Evolutionary conservation across 2,797 vertebrate genomes (phyloP), one percentile per base, ranked within the genome.

Genomic region (Malacoraja senta): DNA sequence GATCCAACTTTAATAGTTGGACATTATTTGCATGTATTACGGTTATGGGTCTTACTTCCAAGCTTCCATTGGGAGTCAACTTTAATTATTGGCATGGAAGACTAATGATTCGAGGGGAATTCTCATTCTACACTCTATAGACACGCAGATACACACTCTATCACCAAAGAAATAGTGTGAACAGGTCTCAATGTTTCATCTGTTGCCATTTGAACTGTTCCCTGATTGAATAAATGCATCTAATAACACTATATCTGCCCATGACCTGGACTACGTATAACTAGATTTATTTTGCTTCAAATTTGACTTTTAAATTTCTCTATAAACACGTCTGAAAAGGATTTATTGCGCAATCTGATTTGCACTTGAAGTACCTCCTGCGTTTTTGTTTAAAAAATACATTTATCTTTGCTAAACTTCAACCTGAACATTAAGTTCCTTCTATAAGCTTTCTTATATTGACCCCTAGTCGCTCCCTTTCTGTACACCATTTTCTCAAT

Each of bases 401-500:
- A 61, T 84, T 84, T 12, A 68, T 17, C 17, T 17, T 35, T 88
- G 84, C 61, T 88, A 61, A 88, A 65, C 15, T 8, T 65, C 15
- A 88, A 68, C 84, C 32, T 65, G n/a, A 15, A 65, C 61, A 65
- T 8, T 84, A 29, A 61, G 24, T 7, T 61, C n/a, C 2, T 84
- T 88, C n/a, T 65, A 38, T n/a, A 88, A 88, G 0, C 21, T 3
- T 1, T 29, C 61, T 32, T 29, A 63, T n/a, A 83, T 63, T 88
- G 61, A 63, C 61, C 84, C 29, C 61, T 1, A 17, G 29, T n/a
- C 17, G n/a, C 8, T 88, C 61, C 29, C 84, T 88, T 88, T 88
- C 61, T 8, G n/a, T 32, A n/a, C 32, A 61, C 83, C 84, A 88
- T 88, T 88, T 88, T 65, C 84, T 88, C 84, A 88, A 65, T 19